These are phyloP conservation scores for Otus sunia DNA, from an alignment of 2,113 vertebrate species.

Conservation along the genomic window DNA sequence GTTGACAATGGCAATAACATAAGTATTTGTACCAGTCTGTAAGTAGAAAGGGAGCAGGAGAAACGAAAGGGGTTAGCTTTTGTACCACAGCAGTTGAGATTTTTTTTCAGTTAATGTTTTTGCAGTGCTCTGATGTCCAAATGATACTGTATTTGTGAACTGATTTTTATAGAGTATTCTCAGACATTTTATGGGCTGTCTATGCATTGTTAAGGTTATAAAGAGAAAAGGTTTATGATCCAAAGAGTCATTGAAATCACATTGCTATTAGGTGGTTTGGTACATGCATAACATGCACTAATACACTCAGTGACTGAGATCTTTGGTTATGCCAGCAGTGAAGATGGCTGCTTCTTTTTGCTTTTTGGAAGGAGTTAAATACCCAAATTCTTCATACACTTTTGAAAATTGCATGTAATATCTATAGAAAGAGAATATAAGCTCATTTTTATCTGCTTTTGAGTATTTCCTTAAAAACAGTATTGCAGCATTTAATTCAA, in stretches of 20 bases:
- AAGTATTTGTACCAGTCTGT: slow-evolving; percentile 66
- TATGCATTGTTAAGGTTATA: background rate
- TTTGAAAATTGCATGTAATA: fast-evolving
- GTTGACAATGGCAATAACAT: slow-evolving; percentile 72
- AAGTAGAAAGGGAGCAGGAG: background rate
- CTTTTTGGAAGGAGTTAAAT: background rate
- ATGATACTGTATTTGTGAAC: background rate
- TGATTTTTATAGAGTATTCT: background rate
- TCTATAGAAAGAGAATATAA: background rate
- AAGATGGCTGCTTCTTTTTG: background rate
- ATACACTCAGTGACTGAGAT: background rate
- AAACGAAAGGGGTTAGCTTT: background rate
- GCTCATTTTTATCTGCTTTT: background rate
- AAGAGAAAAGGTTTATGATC: background rate
- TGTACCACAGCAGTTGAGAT: background rate
- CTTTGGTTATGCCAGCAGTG: background rate
- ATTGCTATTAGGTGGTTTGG: background rate
- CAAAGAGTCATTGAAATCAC: background rate
- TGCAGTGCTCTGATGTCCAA: background rate
- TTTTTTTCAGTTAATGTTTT: background rate
- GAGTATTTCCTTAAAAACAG: background rate
- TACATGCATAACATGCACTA: background rate
- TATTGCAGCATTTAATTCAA: background rate
- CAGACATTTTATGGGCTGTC: background rate
- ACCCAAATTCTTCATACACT: background rate